These are phyloP conservation scores for Hypena proboscidalis DNA, from an alignment of 2,888 invertebrate genomes.

Conservation along the genomic window DNA sequence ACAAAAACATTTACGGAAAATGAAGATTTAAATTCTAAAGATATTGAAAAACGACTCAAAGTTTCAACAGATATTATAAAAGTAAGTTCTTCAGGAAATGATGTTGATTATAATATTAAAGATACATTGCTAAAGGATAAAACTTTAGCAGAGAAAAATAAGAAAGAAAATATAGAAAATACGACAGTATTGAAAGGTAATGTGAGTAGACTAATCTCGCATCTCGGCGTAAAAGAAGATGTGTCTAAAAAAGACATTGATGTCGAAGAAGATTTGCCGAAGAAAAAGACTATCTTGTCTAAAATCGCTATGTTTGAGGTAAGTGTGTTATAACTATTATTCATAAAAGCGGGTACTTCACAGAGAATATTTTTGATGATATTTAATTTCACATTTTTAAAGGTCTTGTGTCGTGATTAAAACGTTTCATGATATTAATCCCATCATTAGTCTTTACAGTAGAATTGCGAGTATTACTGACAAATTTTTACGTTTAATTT, in stretches of 20 bases:
- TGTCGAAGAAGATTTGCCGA: slow-evolving; percentile 47
- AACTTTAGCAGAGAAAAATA: slow-evolving; percentile 18
- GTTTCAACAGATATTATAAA: neutral
- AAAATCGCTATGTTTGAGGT: slow-evolving; percentile 78
- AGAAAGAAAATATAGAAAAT: slow-evolving; percentile 36
- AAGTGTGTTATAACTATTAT: slow-evolving; percentile 27
- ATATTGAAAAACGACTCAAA: too few relatives aligned
- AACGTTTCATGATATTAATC: too few relatives aligned
- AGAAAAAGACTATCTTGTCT: slow-evolving; percentile 61
- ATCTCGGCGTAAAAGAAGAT: slow-evolving; percentile 37
- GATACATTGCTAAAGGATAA: slow-evolving; percentile 11
- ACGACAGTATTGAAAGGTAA: slow-evolving; percentile 59
- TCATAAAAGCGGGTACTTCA: too few relatives aligned
- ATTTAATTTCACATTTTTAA: too few relatives aligned
- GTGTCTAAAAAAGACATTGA: slow-evolving; percentile 38
- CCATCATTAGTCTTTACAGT: too few relatives aligned
- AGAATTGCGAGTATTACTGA: too few relatives aligned
- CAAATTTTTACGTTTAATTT: too few relatives aligned
- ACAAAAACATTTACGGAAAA: neutral
- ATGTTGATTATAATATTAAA: slow-evolving; percentile 1
- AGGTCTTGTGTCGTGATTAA: too few relatives aligned
- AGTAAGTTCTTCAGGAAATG: too few relatives aligned
- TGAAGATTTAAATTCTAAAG: neutral
- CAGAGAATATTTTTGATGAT: too few relatives aligned
- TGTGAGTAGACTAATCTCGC: slow-evolving; percentile 57